Evolutionary conservation across 2,888 invertebrate species (phyloP), one percentile per base, ranked within the genome.

Genomic region (Lasioglossum lativentre): DNA sequence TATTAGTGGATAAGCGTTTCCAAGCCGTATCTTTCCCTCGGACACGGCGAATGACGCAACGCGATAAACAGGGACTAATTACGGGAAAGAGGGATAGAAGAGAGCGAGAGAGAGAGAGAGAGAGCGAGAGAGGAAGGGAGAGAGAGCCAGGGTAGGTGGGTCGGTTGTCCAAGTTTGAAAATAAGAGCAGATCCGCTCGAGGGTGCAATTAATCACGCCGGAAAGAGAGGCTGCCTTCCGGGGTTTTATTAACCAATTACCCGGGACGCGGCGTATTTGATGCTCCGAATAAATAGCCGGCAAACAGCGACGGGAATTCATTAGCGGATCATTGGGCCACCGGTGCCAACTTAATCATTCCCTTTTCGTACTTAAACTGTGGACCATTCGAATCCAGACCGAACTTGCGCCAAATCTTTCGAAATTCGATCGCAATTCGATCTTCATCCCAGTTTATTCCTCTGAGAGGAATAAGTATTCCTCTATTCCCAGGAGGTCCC

Each of bases 231-330:
- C 85, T 86, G 90, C 91, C 92, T 92, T 92, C 91, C 91, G 92
- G 90, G 90, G 90, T 92, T 93, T 91, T 91, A 90, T 92, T 89
- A 92, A 91, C 92, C 93, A 92, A 92, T 93, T 93, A 93, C 90
- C 89, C 12, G 80, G 89, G 89, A 86, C 90, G 86, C 87, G 88
- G 85, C 85, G 83, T 89, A 90, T 92, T 91, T 84, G 92, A 90
- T 89, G 90, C 90, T 90, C 75, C 88, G 89, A 91, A 90, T 92
- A 90, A 92, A 92, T 87, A 92, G 90, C 89, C 85, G 88, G 88
- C 88, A 86, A 92, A 90, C 88, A 86, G 86, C 85, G 86, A 52
- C 80, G 34, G 47, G 86, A 90, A 91, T 92, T 92, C 90, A 89
- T 92, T 91, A 91, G 87, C 85, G 84, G 85, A 88, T 88, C 86